These are phyloP conservation scores for Raja brachyura DNA, from an alignment of 2,113 vertebrate species.

Conservation along the genomic window DNA sequence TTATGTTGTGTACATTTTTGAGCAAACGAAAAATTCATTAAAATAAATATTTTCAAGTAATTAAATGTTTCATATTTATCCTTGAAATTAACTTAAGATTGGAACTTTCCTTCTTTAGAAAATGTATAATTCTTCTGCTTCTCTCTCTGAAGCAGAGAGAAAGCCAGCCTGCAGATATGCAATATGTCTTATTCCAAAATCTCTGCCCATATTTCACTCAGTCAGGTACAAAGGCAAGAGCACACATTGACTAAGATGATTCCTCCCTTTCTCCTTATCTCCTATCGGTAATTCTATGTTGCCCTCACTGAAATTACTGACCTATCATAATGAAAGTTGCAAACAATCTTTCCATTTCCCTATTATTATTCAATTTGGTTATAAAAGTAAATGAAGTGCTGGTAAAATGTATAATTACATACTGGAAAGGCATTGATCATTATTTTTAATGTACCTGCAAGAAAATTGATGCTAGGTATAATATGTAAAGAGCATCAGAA, in stretches of 20 bases:
- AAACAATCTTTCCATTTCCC: background rate
- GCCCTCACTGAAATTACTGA: background rate
- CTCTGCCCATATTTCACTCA: background rate
- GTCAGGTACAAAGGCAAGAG: background rate
- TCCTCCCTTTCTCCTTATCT: background rate
- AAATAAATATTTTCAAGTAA: conserved; percentile 20
- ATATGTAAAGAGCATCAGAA: background rate
- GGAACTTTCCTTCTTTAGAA: no score
- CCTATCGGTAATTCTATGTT: background rate
- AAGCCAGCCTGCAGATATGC: background rate
- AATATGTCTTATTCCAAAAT: background rate
- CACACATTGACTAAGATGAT: background rate
- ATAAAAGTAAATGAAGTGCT: background rate
- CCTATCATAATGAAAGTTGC: background rate
- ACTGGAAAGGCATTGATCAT: background rate
- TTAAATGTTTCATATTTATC: background rate
- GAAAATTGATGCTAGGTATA: background rate
- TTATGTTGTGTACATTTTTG: background rate
- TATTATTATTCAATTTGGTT: background rate
- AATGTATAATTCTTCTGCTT: background rate
- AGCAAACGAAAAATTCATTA: conserved; percentile 1
- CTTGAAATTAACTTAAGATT: background rate
- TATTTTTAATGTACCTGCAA: background rate
- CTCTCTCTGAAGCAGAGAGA: background rate
- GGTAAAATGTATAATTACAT: background rate